Percentiles rank a stretch among this genome's conserved stretches.
These are phyloP conservation scores for Psix sp. DNA, from an alignment of 1,140 invertebrate genomes.

Conservation along the genomic window DNA sequence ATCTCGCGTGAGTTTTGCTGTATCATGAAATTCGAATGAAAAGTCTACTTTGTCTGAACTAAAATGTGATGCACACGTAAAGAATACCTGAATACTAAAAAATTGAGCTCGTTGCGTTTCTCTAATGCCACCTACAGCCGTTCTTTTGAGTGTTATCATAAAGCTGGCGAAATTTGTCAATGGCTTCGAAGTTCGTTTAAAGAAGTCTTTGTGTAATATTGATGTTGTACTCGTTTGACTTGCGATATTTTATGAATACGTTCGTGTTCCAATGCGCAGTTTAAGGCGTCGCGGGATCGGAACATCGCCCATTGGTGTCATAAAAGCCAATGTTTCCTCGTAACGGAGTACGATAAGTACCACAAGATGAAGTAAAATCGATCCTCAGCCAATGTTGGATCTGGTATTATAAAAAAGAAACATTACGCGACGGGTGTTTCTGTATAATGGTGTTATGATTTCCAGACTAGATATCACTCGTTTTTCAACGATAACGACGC, in stretches of 20 bases:
- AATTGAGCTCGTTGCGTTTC: not conserved
- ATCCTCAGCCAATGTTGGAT: constrained; percentile 70
- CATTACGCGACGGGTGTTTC: constrained; percentile 63
- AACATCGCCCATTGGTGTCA: constrained; percentile 51
- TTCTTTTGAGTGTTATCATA: too few species aligned
- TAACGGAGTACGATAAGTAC: constrained; percentile 67
- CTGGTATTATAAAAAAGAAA: constrained; percentile 73
- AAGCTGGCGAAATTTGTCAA: too few species aligned
- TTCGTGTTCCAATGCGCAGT: constrained; percentile 20
- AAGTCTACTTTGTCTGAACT: constrained; percentile 32
- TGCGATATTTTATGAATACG: constrained; percentile 7
- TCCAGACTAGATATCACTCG: constrained; percentile 65
- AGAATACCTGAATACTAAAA: constrained; percentile 19
- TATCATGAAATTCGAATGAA: constrained; percentile 59
- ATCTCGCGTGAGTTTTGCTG: constrained; percentile 52
- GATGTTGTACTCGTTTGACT: not conserved
- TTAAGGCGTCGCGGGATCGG: constrained; percentile 39
- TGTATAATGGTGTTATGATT: constrained; percentile 74
- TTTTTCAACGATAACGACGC: constrained; percentile 63
- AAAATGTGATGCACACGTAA: constrained; percentile 10
- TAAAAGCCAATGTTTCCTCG: constrained; percentile 66
- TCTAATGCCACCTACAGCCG: too few species aligned
- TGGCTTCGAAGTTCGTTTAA: not conserved
- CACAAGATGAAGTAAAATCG: constrained; percentile 70
- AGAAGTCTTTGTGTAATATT: not conserved